Evolutionary conservation across 2,113 vertebrate genomes (phyloP), one percentile per base, ranked within the genome.

Genomic region (Rhinopomastus cyanomelas): DNA sequence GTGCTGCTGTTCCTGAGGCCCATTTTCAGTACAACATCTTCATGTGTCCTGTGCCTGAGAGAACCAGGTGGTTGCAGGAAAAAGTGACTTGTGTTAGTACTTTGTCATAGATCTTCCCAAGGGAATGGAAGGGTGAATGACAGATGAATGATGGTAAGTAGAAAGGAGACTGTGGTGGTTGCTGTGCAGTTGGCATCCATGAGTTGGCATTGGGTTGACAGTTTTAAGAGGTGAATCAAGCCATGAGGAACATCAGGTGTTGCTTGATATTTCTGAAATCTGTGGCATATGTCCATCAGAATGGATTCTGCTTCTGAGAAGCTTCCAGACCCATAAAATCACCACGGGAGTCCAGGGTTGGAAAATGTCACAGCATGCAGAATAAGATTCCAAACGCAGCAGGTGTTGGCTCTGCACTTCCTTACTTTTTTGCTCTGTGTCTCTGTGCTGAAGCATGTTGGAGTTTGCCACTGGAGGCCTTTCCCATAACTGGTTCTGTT

Each of bases 321-420:
- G 22, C 11, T 30, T 37, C 26, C 34, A 78, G 34, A 20, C 29
- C 26, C 22, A 8, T 60, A 64, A 67, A 71, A 81, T 68, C 51
- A 19, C 21, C 27, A 16, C 10, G 56, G 65, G 56, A 60, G 29
- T 89, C 72, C n/a, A 65, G 2, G 29, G 19, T 55, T 17, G 42
- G 48, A 60, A n/a, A 16, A 42, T 42, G 49, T 14, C 1, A 5
- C 20, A 68, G 32, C 0, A 0, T n/a, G 42, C 26, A 12, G 27
- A 44, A 6, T 14, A 25, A 23, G 20, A 57, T 56, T 80, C 29
- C 34, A 44, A 49, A 26, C 46, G 79, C 36, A 62, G 18, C 27
- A 46, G 42, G 19, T n/a, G 3, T 7, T 72, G 42, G 13, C 16
- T 73, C 16, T 65, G n/a, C 34, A 11, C 44, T 32, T 59, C 8